A percentile compares a stretch with the other conserved stretches of the same genome.
Evolutionary conservation across 2,888 invertebrate genomes (phyloP).

Genomic region (Orchesellides sinensis): DNA sequence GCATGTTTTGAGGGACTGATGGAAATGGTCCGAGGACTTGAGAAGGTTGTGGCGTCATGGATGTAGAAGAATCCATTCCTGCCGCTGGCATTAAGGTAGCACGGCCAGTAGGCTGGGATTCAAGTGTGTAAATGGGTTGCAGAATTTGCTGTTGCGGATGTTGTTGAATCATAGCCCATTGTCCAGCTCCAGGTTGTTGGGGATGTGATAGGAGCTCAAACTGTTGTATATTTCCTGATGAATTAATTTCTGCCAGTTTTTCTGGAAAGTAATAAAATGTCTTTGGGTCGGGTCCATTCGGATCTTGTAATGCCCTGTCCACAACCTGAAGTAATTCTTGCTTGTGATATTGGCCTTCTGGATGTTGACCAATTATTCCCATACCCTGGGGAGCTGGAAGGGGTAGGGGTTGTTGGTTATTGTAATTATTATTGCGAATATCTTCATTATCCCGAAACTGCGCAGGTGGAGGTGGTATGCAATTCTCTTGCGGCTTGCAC

Average conservation of each 20-base stretch:
- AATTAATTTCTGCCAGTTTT: conserved; percentile 49
- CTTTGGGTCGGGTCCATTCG: conserved; percentile 8
- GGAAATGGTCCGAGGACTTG: not conserved
- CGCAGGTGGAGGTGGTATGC: conserved; percentile 39
- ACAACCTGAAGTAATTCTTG: conserved; percentile 31
- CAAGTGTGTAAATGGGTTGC: conserved; percentile 24
- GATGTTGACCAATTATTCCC: not conserved
- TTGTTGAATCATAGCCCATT: conserved; percentile 28
- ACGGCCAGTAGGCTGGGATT: conserved; percentile 11
- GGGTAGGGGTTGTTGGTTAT: not conserved
- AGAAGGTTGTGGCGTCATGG: not conserved
- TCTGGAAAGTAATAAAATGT: conserved; percentile 53
- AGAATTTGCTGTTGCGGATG: conserved; percentile 23
- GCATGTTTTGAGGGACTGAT: not conserved
- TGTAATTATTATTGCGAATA: not conserved
- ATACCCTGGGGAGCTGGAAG: not conserved
- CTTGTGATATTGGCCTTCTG: conserved; percentile 6
- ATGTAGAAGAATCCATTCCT: not conserved
- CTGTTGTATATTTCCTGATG: conserved; percentile 37
- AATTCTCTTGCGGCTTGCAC: not conserved
- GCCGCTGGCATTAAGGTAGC: not conserved
- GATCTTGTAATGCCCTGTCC: conserved; percentile 10
- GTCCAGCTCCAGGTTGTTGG: conserved; percentile 19
- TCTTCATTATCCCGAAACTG: conserved; percentile 40
- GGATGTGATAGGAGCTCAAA: conserved; percentile 10